Base-by-base conservation (phyloP, 2,797 vertebrate genomes). In the Lagocephalus sceleratus region DNA sequence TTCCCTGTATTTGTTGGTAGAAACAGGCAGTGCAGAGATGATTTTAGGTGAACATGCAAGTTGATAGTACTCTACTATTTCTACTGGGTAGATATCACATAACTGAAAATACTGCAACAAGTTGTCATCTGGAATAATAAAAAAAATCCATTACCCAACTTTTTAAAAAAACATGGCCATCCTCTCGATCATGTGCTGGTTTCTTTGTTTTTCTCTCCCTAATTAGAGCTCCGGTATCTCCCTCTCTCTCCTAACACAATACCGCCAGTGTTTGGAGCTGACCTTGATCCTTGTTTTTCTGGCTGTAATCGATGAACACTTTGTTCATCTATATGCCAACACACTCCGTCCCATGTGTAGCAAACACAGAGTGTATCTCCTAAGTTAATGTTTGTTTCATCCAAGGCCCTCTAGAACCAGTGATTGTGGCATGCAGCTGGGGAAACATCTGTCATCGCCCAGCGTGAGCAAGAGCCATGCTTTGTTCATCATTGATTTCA, bases 231-330 rank as follows among this genome's bases (percentile, higher is more conserved):
- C 45, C 44, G 20, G 7, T 46, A 47, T 60, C 58, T 67, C 53
- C 22, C 22, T 57, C 43, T 22, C 41, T 60, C 42, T 54, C 20
- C 57, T 5, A 66, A 63, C 52, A 75, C 72, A 68, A 54, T 60
- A 47, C 21, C 40, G 51, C 56, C 29, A 51, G 32, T 74, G 67
- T 78, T 32, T 42, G 45, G 32, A 35, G 62, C 20, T 66, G 68
- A 80, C 76, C 73, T 68, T 68, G 66, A 54, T 72, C 42, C 54
- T 53, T 62, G 52, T 52, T 29, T 52, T 61, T 57, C 57, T 38
- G 38, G 60, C 61, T 66, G 45, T 59, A 71, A 78, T 35, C 59
- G 56, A 82, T 77, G 48, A 56, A 73, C 57, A 61, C 41, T 51
- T 8, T 23, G 51, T 60, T 68, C 68, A 50, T 47, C 22, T 46